Evolutionary conservation across 2,113 vertebrate species (phyloP), one percentile per base, ranked within the genome.

Genomic region (Eulacestoma nigropectus): DNA sequence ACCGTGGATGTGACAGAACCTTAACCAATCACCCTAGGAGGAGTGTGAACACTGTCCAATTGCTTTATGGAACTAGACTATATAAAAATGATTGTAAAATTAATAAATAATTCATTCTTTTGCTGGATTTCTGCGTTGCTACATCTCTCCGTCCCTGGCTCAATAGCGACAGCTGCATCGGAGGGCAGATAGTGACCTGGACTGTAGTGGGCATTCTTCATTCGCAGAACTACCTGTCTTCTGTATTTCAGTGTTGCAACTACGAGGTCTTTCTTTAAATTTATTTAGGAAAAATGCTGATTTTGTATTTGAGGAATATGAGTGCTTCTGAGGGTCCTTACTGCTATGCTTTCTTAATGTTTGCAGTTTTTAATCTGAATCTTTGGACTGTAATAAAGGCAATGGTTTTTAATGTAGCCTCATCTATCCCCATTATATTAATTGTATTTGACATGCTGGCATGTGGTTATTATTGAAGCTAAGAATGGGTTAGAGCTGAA

Each of bases 101-200:
- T n/a, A n/a, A n/a, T n/a, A n/a, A n/a, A n/a, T n/a, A n/a, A n/a
- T n/a, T n/a, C n/a, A n/a, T n/a, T n/a, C n/a, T n/a, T n/a, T n/a
- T n/a, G n/a, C n/a, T n/a, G n/a, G n/a, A n/a, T n/a, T n/a, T n/a
- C n/a, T n/a, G n/a, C n/a, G n/a, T n/a, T n/a, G n/a, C n/a, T n/a
- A n/a, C n/a, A n/a, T n/a, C n/a, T n/a, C n/a, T n/a, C n/a, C n/a
- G n/a, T n/a, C n/a, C n/a, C n/a, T n/a, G n/a, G n/a, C n/a, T n/a
- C n/a, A n/a, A n/a, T n/a, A n/a, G n/a, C n/a, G n/a, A n/a, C n/a
- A n/a, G n/a, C n/a, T n/a, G n/a, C n/a, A n/a, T n/a, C n/a, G n/a
- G n/a, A n/a, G n/a, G n/a, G n/a, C n/a, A n/a, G n/a, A n/a, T 16
- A 26, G 53, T 0, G 1, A 41, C 16, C 35, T 73, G 9, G 10